A percentile compares a stretch with the other conserved stretches of the same genome.
Conservation (phyloP, 2,797 vertebrate genomes). For the Coccyzus lansbergi region DNA sequence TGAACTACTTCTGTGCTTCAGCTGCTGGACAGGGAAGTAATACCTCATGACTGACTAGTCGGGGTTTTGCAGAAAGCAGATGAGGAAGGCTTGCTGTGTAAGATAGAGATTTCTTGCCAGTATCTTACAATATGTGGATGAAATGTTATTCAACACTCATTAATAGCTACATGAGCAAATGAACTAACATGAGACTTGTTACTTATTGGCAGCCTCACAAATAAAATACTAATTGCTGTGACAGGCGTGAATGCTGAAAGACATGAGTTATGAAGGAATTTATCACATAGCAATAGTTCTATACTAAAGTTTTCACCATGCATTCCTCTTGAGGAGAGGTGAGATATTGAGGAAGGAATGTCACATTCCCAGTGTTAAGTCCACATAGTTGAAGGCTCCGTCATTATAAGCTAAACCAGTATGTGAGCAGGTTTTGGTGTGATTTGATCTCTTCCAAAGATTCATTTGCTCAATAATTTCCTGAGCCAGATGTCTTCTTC, state of each 20-base stretch:
- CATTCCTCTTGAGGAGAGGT: background rate
- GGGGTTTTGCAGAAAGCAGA: background rate
- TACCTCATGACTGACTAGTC: background rate
- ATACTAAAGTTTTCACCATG: background rate
- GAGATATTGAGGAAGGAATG: background rate
- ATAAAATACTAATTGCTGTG: slow-evolving; percentile 27
- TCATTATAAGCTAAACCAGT: background rate
- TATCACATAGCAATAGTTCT: background rate
- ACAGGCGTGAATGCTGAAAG: background rate
- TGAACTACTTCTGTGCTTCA: background rate
- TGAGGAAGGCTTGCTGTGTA: background rate
- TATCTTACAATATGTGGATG: background rate
- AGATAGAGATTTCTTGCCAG: background rate
- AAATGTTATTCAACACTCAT: slow-evolving; percentile 16
- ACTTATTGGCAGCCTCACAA: slow-evolving; percentile 7
- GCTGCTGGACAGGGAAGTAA: background rate
- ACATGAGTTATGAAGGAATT: background rate
- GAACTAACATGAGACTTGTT: background rate
- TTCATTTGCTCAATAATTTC: background rate
- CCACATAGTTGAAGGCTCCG: background rate
- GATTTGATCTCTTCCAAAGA: background rate
- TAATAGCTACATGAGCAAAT: background rate
- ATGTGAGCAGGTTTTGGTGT: background rate
- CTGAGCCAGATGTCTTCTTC: background rate
- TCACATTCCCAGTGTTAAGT: background rate